These are phyloP conservation scores for Thinocorus orbignyianus DNA, from an alignment of 2,113 vertebrate genomes.

Conservation along the genomic window DNA sequence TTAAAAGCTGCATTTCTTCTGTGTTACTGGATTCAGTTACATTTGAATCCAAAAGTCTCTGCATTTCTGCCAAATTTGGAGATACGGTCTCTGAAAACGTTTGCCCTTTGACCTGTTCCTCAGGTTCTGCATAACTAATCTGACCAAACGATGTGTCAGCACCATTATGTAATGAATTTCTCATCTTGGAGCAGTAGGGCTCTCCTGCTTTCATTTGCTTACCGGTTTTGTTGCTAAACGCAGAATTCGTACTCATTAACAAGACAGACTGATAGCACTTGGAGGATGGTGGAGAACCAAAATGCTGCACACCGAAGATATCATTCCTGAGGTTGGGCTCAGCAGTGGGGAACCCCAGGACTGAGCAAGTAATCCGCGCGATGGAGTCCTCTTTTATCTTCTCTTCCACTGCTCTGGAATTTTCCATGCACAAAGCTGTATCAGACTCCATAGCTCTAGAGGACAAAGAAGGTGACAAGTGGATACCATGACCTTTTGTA, in stretches of 20 bases:
- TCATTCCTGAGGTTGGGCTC: conserved; percentile 73
- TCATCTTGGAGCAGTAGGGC: conserved; percentile 68
- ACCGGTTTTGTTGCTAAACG: conserved; percentile 69
- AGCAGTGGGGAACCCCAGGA: conserved; percentile 76
- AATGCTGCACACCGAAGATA: conserved; percentile 73
- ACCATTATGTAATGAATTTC: conserved; percentile 67
- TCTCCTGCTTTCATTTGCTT: conserved; percentile 62
- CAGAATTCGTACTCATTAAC: conserved; percentile 75
- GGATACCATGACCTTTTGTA: conserved; percentile 82
- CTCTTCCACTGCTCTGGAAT: conserved; percentile 79
- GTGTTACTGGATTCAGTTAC: conserved; percentile 47
- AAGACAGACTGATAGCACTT: conserved; percentile 75
- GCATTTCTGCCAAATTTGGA: conserved; percentile 49
- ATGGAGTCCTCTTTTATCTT: conserved; percentile 75
- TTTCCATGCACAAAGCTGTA: conserved; percentile 70
- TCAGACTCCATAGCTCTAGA: conserved; percentile 80
- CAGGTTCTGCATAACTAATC: conserved; percentile 68
- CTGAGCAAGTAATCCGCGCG: conserved; percentile 77
- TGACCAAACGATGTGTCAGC: conserved; percentile 65
- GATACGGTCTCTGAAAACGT: conserved; percentile 45
- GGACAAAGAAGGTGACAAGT: conserved; percentile 81
- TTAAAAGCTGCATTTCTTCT: conserved; percentile 64
- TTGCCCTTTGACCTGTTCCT: conserved; percentile 74
- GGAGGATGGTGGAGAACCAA: conserved; percentile 73
- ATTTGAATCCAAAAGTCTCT: conserved; percentile 63